A percentile compares a stretch with the other conserved stretches of the same genome.
phyloP scores from a whole-genome alignment of 2,888 invertebrate species.

The Sturmia bella region DNA sequence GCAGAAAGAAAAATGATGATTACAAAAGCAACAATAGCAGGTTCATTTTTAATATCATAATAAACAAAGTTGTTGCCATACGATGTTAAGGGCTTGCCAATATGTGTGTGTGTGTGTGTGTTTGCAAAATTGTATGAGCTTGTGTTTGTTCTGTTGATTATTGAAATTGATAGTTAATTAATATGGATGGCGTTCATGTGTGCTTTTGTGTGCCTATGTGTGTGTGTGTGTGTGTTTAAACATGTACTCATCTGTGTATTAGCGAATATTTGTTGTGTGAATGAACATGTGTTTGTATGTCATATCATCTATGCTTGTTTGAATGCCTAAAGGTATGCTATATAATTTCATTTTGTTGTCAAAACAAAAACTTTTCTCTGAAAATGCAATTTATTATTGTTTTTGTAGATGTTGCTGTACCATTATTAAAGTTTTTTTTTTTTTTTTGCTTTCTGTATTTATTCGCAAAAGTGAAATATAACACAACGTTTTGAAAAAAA shows the following conservation, averaged over 20 bases:
- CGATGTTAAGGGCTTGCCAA: conserved; percentile 1
- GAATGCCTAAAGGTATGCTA: conserved; percentile 70
- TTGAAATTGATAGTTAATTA: conserved; percentile 71
- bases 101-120: conserved; percentile 25
- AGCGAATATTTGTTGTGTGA: background rate
- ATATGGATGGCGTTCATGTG: conserved; percentile 60
- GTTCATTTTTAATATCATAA: conserved; percentile 27
- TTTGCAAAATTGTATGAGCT: conserved; percentile 2
- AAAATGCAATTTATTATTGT: conserved; percentile 59
- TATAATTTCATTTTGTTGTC: conserved; percentile 69
- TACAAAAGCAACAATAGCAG: conserved; percentile 18
- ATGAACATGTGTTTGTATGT: conserved; percentile 55
- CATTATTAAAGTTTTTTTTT: conserved; percentile 23
- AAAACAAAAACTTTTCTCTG: conserved; percentile 70
- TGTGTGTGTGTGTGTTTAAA: background rate
- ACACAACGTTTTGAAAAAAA: conserved; percentile 4
- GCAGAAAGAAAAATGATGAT: background rate
- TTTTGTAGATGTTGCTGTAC: conserved; percentile 33
- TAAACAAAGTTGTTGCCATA: background rate
- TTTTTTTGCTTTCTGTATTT: conserved; percentile 8
- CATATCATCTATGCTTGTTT: conserved; percentile 65
- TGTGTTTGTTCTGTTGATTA: conserved; percentile 66
- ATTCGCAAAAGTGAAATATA: conserved; percentile 36
- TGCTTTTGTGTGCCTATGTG: background rate
- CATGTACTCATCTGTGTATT: background rate